Evolutionary conservation across 2,113 vertebrate species (phyloP).

Genomic region (Anguilla rostrata): DNA sequence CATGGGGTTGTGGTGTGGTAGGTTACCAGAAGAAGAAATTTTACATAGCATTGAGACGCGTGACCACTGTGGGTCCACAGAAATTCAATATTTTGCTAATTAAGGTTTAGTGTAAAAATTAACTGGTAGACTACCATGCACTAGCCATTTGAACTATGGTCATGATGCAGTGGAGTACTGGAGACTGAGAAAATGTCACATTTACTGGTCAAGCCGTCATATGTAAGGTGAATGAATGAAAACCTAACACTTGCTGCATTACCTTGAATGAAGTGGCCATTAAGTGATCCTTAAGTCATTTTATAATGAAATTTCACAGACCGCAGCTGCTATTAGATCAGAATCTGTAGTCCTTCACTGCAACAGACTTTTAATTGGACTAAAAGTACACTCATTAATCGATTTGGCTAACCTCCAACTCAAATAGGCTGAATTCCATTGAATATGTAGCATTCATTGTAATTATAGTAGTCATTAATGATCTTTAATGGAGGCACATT

Average conservation of each 20-base stretch:
- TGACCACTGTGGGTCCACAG: not conserved
- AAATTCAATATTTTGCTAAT: not conserved
- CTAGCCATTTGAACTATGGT: not conserved
- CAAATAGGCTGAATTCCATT: slow-evolving; percentile 56
- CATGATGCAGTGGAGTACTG: not conserved
- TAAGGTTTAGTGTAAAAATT: not conserved
- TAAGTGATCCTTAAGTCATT: slow-evolving; percentile 1
- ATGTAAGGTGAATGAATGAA: not conserved
- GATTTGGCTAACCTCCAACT: slow-evolving; percentile 57
- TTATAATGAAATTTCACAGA: slow-evolving; percentile 54
- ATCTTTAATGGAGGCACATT: slow-evolving; percentile 55
- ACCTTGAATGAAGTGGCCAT: slow-evolving; percentile 13
- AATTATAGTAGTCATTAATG: slow-evolving; percentile 64
- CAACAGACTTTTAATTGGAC: slow-evolving; percentile 69
- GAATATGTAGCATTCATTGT: slow-evolving; percentile 53
- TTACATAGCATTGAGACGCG: not conserved
- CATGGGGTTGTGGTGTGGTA: not conserved
- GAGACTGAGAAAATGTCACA: not conserved
- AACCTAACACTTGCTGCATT: not conserved
- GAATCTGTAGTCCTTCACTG: slow-evolving; percentile 61
- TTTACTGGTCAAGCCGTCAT: not conserved
- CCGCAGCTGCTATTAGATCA: slow-evolving; percentile 53
- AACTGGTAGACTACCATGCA: not conserved
- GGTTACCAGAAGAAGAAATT: too few relatives aligned
- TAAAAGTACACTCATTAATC: slow-evolving; percentile 68